Base-by-base conservation (phyloP, 2,797 vertebrate species). In the Micrastur ruficollis region DNA sequence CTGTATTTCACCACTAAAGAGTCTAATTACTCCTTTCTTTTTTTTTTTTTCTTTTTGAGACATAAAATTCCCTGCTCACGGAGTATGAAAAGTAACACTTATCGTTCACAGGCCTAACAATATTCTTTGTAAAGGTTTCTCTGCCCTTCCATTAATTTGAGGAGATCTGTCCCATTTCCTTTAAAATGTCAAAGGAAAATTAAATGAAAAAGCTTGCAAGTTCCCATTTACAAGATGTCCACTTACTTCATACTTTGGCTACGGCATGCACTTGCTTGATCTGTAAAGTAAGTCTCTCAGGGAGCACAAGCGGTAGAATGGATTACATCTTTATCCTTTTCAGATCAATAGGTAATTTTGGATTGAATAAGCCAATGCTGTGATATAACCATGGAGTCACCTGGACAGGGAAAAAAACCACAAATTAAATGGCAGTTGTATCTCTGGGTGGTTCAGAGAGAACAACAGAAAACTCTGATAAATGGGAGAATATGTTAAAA, bases 161-260 rank as follows among this genome's bases (percentile, higher is more conserved):
- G 34, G 53, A 94, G 62, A 92, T 95, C 55, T 66, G n/a, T 53
- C 47, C 82, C 70, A 84, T 89, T 93, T 97, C 47, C n/a, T 94
- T 90, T 90, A 66, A 96, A 95, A 95, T 91, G 93, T 96, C 89
- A 94, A 85, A 79, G 66, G n/a, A 80, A 93, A 93, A 94, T 92
- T 62, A 86, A 86, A 88, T 79, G 1, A 79, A 72, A 91, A 86
- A 22, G 19, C 56, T 84, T 82, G n/a, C 31, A 92, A 81, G 22
- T 80, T 92, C 23, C 38, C 63, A 81, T 75, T 95, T 92, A 71
- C 62, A 81, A 86, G 53, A 53, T 18, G 9, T 65, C 53, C 70
- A 47, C 44, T 74, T 86, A 47, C 44, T 78, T 42, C 46, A 29
- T 53, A 49, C 59, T 85, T 86, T 81, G 42, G 26, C 58, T 70